phyloP scores from a whole-genome alignment of 2,797 vertebrate species.

The Rachycentron canadum region DNA sequence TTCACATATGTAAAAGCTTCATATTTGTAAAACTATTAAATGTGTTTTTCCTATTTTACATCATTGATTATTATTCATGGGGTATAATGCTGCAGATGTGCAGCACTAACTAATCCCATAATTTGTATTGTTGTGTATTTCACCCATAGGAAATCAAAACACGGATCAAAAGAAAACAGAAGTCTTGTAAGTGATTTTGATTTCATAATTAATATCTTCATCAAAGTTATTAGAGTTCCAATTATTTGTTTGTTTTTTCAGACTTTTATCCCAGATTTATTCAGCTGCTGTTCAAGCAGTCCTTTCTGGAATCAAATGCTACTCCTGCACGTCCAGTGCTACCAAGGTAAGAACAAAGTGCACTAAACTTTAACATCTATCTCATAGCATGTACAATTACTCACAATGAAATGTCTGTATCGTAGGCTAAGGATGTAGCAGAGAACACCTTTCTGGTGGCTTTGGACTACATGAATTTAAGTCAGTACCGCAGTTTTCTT shows the following conservation, averaged over 20 bases:
- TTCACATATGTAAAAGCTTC: too few species aligned
- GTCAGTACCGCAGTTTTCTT: slow-evolving; percentile 87
- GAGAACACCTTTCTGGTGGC: slow-evolving; percentile 87
- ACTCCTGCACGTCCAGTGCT: slow-evolving; percentile 88
- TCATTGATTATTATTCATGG: neutral
- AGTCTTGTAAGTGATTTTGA: slow-evolving; percentile 87
- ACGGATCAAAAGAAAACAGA: slow-evolving; percentile 85
- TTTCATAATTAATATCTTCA: neutral
- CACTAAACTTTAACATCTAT: neutral
- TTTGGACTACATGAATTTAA: slow-evolving; percentile 86
- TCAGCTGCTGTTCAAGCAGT: slow-evolving; percentile 92
- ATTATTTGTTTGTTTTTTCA: slow-evolving; percentile 54
- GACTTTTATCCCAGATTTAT: slow-evolving; percentile 94
- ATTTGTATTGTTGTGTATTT: slow-evolving; percentile 30
- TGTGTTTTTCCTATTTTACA: neutral
- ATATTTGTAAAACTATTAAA: neutral
- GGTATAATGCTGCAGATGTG: neutral
- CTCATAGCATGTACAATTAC: neutral
- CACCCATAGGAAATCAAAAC: slow-evolving; percentile 85
- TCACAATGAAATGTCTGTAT: slow-evolving; percentile 28
- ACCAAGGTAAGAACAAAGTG: slow-evolving; percentile 86
- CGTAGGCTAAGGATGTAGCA: slow-evolving; percentile 92
- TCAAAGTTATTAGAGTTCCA: neutral
- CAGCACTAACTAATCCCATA: neutral
- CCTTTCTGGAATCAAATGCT: slow-evolving; percentile 94